These are phyloP conservation scores for Drosophila kepulauana DNA, from an alignment of 1,140 invertebrate species.

Conservation along the genomic window DNA sequence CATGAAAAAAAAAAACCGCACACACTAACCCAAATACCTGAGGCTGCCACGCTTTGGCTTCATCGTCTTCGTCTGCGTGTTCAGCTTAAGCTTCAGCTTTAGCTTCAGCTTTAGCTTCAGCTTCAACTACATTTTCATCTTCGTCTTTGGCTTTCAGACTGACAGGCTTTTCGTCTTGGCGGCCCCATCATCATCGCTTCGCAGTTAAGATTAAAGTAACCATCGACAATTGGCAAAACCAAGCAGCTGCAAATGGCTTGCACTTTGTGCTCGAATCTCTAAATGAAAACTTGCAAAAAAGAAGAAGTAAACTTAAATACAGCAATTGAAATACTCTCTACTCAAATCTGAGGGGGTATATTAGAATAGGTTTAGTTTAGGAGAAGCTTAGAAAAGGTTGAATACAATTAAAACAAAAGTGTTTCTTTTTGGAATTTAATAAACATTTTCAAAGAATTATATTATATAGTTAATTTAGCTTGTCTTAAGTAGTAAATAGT, in stretches of 20 bases:
- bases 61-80: background rate
- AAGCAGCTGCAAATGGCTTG: constrained; percentile 69
- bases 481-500: too few species aligned
- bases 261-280: constrained; percentile 62
- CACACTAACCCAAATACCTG: constrained; percentile 71
- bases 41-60: constrained; percentile 24
- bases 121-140: background rate
- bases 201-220: constrained; percentile 60
- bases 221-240: constrained; percentile 66
- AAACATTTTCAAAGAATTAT: too few species aligned
- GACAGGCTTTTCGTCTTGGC: constrained; percentile 3
- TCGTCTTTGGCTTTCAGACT: constrained; percentile 8
- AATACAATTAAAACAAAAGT: background rate
- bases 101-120: constrained; percentile 4
- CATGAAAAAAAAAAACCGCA: constrained; percentile 41
- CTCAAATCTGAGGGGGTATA: background rate
- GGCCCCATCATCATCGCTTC: constrained; percentile 37
- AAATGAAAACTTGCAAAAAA: constrained; percentile 48
- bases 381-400: background rate
- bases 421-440: too few species aligned
- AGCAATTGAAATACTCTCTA: constrained; percentile 30
- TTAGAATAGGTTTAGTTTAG: background rate
- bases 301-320: constrained; percentile 9
- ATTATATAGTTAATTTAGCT: too few species aligned
- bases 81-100: constrained; percentile 5